phyloP scores from a whole-genome alignment of 2,113 vertebrate genomes.

The Gadus macrocephalus region DNA sequence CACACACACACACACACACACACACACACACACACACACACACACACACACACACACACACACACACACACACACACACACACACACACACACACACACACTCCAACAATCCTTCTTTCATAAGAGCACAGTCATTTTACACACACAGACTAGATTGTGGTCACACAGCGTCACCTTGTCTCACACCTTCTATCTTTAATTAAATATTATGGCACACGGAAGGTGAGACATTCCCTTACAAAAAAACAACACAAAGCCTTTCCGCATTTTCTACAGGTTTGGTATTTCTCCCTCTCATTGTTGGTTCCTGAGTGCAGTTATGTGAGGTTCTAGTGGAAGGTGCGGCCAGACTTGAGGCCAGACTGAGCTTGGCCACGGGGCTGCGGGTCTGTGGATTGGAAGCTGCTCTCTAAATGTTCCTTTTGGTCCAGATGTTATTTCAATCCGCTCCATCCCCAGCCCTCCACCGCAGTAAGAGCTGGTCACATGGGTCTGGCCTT shows the following conservation, averaged over 20 bases:
- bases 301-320: too few relatives aligned
- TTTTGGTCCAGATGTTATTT: constrained; percentile 67
- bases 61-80: constrained; percentile 9
- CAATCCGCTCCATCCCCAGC: constrained; percentile 29
- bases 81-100: too few relatives aligned
- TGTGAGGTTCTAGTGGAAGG: constrained; percentile 12
- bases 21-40: constrained; percentile 26
- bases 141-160: too few relatives aligned
- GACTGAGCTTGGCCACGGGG: constrained; percentile 60
- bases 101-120: too few relatives aligned
- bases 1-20: constrained; percentile 16
- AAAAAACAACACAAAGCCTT: too few relatives aligned
- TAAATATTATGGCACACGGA: too few relatives aligned
- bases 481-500: constrained; percentile 45
- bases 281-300: too few relatives aligned
- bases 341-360: constrained; percentile 50
- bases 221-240: too few relatives aligned
- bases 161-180: too few relatives aligned
- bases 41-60: constrained; percentile 12
- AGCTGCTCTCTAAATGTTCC: constrained; percentile 54
- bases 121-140: too few relatives aligned
- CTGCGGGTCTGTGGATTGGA: constrained; percentile 58
- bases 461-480: constrained; percentile 63
- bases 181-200: too few relatives aligned
- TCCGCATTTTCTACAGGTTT: too few relatives aligned